Conservation (phyloP, 2,113 vertebrate genomes). For the Sterna hirundo region DNA sequence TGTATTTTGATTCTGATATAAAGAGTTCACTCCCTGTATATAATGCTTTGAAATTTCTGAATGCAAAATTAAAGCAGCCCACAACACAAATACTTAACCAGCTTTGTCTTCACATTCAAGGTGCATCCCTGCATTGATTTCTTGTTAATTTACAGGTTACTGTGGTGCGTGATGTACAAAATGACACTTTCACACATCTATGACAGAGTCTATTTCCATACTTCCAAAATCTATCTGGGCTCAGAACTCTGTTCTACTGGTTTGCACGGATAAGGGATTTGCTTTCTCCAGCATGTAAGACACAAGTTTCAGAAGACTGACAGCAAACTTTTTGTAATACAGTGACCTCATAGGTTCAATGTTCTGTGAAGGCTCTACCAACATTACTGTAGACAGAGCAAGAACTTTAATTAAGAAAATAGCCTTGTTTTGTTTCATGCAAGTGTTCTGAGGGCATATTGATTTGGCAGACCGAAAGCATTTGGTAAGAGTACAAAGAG, state of each 20-base stretch:
- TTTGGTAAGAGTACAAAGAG: conserved; percentile 39
- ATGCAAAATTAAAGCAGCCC: background rate
- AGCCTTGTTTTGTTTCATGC: conserved; percentile 42
- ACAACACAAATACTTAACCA: background rate
- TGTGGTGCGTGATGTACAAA: background rate
- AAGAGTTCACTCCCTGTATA: background rate
- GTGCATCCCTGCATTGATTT: background rate
- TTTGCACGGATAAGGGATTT: background rate
- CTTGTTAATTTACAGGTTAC: background rate
- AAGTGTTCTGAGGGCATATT: conserved; percentile 9
- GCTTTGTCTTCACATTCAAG: background rate
- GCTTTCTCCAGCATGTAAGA: background rate
- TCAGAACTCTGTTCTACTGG: background rate
- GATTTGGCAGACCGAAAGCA: conserved; percentile 46
- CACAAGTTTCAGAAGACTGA: background rate
- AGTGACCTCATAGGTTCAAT: background rate
- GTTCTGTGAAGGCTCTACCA: background rate
- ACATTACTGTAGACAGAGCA: background rate
- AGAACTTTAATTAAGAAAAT: conserved; percentile 6
- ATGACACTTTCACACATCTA: background rate
- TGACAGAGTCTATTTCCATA: background rate
- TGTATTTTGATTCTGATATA: background rate
- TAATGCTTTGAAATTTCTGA: background rate
- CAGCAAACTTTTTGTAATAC: background rate
- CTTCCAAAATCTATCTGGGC: background rate